phyloP scores from a whole-genome alignment of 2,797 vertebrate genomes.

The Pygocentrus nattereri region DNA sequence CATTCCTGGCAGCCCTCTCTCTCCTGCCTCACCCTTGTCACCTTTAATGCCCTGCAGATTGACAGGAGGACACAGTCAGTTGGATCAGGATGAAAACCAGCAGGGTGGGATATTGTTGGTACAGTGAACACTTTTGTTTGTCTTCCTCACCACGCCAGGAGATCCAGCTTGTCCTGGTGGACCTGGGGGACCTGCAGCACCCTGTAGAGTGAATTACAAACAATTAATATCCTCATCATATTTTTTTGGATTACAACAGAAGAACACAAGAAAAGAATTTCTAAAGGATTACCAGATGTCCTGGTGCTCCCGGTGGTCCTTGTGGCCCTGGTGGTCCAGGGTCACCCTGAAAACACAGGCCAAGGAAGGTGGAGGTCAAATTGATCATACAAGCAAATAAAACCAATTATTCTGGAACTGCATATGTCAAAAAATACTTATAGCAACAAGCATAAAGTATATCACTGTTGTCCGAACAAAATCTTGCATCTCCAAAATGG shows the following conservation, averaged over 20 bases:
- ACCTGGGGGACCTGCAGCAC: constrained; percentile 77
- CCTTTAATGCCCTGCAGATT: constrained; percentile 86
- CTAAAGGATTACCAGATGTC: constrained; percentile 53
- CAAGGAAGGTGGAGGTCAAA: background rate
- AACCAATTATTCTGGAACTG: background rate
- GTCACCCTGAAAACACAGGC: constrained; percentile 50
- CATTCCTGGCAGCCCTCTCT: constrained; percentile 88
- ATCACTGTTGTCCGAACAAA: no score
- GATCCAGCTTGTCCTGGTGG: constrained; percentile 81
- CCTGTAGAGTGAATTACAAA: constrained; percentile 68
- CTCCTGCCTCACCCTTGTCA: constrained; percentile 87
- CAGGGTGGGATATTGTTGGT: constrained; percentile 6
- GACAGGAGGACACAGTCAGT: background rate
- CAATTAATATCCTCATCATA: constrained; percentile 23
- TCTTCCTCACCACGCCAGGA: constrained; percentile 77
- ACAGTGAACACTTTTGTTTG: constrained; percentile 7
- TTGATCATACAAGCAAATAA: background rate
- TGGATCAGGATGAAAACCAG: constrained; percentile 8
- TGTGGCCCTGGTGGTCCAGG: constrained; percentile 55
- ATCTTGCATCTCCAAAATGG: no score
- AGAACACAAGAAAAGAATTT: background rate
- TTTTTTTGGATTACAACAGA: background rate
- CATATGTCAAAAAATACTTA: no score
- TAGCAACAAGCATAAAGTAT: no score
- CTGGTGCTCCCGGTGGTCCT: constrained; percentile 59